Conservation (phyloP, 1,140 invertebrate species). For the Heliconius hewitsoni region DNA sequence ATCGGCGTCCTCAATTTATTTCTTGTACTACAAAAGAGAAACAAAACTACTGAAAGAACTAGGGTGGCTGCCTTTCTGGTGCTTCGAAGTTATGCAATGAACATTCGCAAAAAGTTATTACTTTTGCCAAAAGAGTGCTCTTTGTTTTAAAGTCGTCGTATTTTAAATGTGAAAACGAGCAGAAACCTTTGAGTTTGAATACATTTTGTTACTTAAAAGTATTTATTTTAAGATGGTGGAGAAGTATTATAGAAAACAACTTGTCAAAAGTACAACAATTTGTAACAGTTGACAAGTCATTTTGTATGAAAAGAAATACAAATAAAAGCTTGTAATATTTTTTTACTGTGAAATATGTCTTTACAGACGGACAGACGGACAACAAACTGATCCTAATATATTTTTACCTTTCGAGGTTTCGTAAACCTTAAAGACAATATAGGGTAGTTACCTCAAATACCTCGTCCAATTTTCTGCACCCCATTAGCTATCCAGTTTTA, state of each 20-base stretch:
- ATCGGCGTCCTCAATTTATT: constrained; percentile 26
- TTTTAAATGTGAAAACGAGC: constrained; percentile 7
- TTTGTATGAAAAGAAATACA: too few species aligned
- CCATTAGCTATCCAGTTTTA: constrained; percentile 40
- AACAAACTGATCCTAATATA: too few species aligned
- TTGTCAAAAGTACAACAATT: too few species aligned
- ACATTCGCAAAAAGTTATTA: constrained; percentile 15
- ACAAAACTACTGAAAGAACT: constrained; percentile 22
- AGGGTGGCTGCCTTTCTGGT: constrained; percentile 24
- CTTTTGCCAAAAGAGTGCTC: constrained; percentile 16
- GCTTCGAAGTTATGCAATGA: constrained; percentile 23
- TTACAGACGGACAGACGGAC: too few species aligned
- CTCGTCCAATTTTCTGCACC: constrained; percentile 35
- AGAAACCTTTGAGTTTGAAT: background rate
- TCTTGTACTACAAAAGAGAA: constrained; percentile 9
- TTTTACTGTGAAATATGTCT: too few species aligned
- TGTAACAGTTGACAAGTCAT: too few species aligned
- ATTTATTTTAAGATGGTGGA: background rate
- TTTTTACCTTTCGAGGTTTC: too few species aligned
- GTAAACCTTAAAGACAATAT: too few species aligned
- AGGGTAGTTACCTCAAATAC: constrained; percentile 29
- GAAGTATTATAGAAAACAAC: background rate
- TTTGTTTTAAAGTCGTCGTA: constrained; percentile 10
- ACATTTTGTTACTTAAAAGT: background rate
- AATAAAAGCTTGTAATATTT: too few species aligned